phyloP scores from a whole-genome alignment of 2,797 vertebrate genomes.

The Loris lydekkerianus region DNA sequence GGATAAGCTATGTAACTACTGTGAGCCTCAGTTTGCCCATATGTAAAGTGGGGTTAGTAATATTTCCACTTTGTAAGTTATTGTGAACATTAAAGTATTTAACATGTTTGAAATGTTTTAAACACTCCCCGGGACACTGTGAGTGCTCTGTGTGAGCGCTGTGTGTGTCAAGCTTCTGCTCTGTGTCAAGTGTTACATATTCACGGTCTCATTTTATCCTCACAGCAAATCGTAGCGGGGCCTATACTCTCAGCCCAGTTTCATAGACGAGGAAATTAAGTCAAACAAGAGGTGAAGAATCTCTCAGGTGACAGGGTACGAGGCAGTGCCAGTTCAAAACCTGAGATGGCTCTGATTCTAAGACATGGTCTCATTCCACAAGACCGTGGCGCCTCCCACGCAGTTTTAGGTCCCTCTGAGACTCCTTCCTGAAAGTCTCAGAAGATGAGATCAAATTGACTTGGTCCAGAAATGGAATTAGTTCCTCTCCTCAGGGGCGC shows the following conservation, averaged over 20 bases:
- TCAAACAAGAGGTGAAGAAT: conserved; percentile 44
- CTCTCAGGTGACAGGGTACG: neutral
- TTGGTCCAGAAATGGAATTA: conserved; percentile 82
- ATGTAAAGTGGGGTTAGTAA: neutral
- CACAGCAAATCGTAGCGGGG: neutral
- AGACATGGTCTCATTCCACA: neutral
- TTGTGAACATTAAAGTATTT: neutral
- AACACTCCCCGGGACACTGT: neutral
- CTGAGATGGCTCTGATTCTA: neutral
- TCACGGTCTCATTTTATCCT: neutral
- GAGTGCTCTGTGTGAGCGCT: neutral
- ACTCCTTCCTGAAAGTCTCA: conserved; percentile 49
- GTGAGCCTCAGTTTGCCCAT: neutral
- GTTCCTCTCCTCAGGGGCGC: conserved; percentile 72
- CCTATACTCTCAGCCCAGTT: conserved; percentile 22
- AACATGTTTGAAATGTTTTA: conserved; percentile 43
- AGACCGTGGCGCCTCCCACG: neutral
- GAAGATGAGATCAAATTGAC: conserved; percentile 76
- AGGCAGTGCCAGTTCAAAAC: conserved; percentile 21
- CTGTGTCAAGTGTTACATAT: neutral
- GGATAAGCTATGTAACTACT: neutral
- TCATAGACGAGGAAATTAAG: conserved; percentile 54
- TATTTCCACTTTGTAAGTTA: neutral
- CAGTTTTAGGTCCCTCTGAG: conserved; percentile 50
- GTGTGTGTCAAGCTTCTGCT: neutral